These are phyloP conservation scores for Pelodiscus sinensis DNA, from an alignment of 2,113 vertebrate species.

Conservation along the genomic window DNA sequence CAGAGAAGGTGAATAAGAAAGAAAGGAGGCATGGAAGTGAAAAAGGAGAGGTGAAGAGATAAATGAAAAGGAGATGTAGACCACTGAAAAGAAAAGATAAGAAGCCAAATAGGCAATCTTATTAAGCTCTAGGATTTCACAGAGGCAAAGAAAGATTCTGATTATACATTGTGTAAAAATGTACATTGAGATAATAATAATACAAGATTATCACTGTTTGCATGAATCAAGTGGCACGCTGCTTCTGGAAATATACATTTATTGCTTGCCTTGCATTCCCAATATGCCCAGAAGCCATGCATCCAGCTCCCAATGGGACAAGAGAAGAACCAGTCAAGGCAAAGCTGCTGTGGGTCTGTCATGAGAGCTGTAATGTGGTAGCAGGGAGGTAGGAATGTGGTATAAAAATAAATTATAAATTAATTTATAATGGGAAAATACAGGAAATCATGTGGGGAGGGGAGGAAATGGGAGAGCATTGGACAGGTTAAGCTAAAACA, in stretches of 20 bases:
- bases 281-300: rapidly evolving
- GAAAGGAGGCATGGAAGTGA: neutral
- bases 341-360: neutral
- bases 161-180: neutral
- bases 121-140: neutral
- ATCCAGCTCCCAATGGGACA: neutral
- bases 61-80: neutral
- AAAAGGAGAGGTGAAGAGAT: neutral
- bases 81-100: neutral
- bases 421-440: conserved; percentile 29
- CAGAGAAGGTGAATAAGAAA: neutral
- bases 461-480: neutral
- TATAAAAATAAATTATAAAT: too few relatives aligned
- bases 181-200: neutral
- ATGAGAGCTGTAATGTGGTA: neutral
- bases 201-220: neutral
- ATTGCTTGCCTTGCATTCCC: neutral
- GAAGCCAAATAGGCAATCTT: neutral
- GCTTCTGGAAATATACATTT: neutral
- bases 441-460: conserved; percentile 20
- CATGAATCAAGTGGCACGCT: neutral
- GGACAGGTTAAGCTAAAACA: neutral
- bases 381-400: neutral
- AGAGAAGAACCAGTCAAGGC: neutral
- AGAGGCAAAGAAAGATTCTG: neutral